phyloP scores from a whole-genome alignment of 2,113 vertebrate genomes.

The Epinephelus cyanopodus region DNA sequence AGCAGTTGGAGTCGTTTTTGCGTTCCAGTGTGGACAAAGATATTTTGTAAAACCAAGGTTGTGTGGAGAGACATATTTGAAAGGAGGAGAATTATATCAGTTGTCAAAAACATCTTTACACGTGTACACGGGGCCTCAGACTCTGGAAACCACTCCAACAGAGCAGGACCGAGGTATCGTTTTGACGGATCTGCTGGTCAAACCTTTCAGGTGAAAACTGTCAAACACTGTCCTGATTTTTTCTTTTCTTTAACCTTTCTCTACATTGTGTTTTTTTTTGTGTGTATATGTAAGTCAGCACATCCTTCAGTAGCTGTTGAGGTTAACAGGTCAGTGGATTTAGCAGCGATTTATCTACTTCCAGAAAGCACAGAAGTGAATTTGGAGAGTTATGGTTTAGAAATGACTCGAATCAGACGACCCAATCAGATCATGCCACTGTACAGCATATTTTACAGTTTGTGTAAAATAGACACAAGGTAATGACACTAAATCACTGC shows the following conservation, averaged over 20 bases:
- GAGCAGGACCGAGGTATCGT: conserved; percentile 52
- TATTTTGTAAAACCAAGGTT: too few species aligned
- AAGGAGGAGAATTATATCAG: too few species aligned
- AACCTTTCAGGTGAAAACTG: conserved; percentile 33
- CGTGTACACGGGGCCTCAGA: not conserved
- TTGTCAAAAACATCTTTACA: too few species aligned
- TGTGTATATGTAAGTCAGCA: conserved; percentile 31
- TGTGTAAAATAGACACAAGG: conserved; percentile 48
- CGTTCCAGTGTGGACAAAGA: too few species aligned
- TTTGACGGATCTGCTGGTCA: conserved; percentile 45
- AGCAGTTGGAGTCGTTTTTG: too few species aligned
- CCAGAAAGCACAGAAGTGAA: conserved; percentile 21
- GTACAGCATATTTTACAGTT: conserved; percentile 60
- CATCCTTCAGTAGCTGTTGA: conserved; percentile 59
- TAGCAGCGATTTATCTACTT: conserved; percentile 73
- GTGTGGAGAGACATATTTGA: too few species aligned
- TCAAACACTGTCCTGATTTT: conserved; percentile 25
- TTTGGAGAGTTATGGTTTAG: conserved; percentile 19
- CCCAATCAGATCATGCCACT: conserved; percentile 52
- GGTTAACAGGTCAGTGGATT: conserved; percentile 68
- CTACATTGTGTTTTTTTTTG: not conserved
- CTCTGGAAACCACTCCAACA: conserved; percentile 40
- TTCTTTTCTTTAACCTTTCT: not conserved
- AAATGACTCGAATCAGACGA: conserved; percentile 37
- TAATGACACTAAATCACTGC: conserved; percentile 48